Percentiles rank a stretch among this genome's conserved stretches.
phyloP scores from a whole-genome alignment of 30 jellyfish, hydroid and myxozoan species.

The Chironex yamaguchii region DNA sequence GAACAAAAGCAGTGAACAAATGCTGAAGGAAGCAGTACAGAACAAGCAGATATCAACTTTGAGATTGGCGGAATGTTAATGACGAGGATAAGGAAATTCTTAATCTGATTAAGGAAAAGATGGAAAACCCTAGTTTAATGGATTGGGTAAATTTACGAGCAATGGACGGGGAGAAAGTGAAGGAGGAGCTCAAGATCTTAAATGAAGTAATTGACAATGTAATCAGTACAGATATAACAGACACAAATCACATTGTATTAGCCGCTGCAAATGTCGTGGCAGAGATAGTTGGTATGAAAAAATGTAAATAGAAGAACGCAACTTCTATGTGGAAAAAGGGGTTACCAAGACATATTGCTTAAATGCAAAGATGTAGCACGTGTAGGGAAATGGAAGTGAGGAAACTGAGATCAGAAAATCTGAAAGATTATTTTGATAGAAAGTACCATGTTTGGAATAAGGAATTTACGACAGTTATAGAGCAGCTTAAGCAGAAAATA shows the following conservation, averaged over 20 bases:
- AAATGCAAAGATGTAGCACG: background rate
- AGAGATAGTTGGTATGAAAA: background rate
- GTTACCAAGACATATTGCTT: slow-evolving; percentile 2
- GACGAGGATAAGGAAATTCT: background rate
- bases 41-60: background rate
- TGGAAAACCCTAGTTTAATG: background rate
- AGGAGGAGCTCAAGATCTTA: background rate
- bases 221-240: background rate
- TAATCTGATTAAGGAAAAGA: background rate
- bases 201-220: background rate
- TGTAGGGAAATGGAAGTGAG: slow-evolving; percentile 1
- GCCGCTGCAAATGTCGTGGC: background rate
- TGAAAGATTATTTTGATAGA: background rate
- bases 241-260: background rate
- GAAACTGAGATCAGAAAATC: background rate
- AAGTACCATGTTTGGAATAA: slow-evolving; percentile 46
- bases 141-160: background rate
- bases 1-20: slow-evolving; percentile 23
- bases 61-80: background rate
- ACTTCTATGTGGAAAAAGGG: slow-evolving; percentile 10
- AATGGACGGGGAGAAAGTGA: background rate
- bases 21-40: slow-evolving; percentile 15
- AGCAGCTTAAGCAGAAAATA: slow-evolving; percentile 40
- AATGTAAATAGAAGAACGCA: background rate
- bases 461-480: slow-evolving; percentile 27